Evolutionary conservation across 1,140 invertebrate genomes (phyloP), one percentile per base, ranked within the genome.

Genomic region (Polypedilum pembai): DNA sequence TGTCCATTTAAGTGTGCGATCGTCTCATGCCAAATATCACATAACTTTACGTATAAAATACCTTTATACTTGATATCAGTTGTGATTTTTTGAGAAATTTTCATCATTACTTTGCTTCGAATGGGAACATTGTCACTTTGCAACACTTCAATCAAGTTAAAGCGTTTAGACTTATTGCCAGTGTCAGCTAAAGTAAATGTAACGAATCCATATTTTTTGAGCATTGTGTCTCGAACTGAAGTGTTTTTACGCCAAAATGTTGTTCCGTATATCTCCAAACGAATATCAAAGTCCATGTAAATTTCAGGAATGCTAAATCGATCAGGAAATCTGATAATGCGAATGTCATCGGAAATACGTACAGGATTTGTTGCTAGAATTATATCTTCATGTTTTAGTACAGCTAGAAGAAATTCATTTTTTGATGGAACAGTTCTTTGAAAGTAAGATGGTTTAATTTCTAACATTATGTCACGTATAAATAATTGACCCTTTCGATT

Each of bases 181-280:
- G 17, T 69, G 17, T 69, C 65, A 18, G 17, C 65, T 21, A 69
- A 21, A 8, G 65, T 18, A 20, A 69, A 69, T 4, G 3, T 69
- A 21, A 21, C 18, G 7, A 69, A 69, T 0, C 65, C 65, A 69
- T 69, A 69, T 10, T 21, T 69, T 18, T 69, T 69, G 7, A 69
- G 20, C 17, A 69, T 69, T 69, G 65, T 69, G 15, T 69, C 65
- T 2, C 65, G 65, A 69, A 69, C 20, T 8, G 65, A 8, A 10
- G 65, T 18, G 8, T 69, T 21, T 69, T 20, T 69, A 69, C 65
- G 65, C 65, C 65, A 69, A 20, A 69, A 69, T 2, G 65, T 69
- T 7, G 65, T 69, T 69, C 65, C 65, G 7, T 69, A 69, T 3
- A 69, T 69, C 20, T 69, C 65, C 5, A 69, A 18, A 8, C 65